These are phyloP conservation scores for Heteromyza rotundicornis DNA, from an alignment of 2,888 invertebrate species.

Conservation along the genomic window DNA sequence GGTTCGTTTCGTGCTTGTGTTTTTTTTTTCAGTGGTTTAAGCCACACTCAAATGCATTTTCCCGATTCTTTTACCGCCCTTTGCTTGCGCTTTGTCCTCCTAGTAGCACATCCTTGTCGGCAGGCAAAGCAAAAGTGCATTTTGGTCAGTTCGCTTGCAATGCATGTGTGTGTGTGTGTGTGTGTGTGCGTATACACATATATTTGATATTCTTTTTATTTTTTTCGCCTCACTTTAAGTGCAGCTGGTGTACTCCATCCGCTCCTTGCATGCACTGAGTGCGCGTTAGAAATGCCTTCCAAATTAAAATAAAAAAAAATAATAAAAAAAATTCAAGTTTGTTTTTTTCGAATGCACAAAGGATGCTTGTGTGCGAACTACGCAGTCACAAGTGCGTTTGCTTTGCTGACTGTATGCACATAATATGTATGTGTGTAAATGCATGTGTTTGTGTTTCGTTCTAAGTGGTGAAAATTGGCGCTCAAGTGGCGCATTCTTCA, in stretches of 20 bases:
- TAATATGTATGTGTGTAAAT: too few relatives aligned
- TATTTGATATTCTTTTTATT: constrained; percentile 26
- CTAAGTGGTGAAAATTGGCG: not conserved
- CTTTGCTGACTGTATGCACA: too few relatives aligned
- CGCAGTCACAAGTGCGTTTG: too few relatives aligned
- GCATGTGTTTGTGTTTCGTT: constrained; percentile 29
- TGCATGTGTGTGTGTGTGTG: constrained; percentile 12
- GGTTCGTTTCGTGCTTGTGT: not conserved
- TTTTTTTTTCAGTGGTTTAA: not conserved
- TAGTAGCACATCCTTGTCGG: not conserved
- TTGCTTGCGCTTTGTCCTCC: not conserved
- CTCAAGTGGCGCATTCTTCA: too few relatives aligned
- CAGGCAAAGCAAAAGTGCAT: constrained; percentile 43
- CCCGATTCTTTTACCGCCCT: constrained; percentile 29
- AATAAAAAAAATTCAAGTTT: constrained; percentile 2
- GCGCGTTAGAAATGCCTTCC: constrained; percentile 22
- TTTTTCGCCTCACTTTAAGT: constrained; percentile 56
- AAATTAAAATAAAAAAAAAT: constrained; percentile 17
- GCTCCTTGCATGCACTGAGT: constrained; percentile 3
- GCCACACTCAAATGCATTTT: not conserved
- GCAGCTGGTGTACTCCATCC: constrained; percentile 39
- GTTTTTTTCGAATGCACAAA: too few relatives aligned
- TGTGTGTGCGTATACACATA: not conserved
- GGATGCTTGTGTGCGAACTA: too few relatives aligned
- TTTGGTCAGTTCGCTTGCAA: constrained; percentile 44